phyloP scores from a whole-genome alignment of 2,113 vertebrate species.

The Psittacus erithacus region DNA sequence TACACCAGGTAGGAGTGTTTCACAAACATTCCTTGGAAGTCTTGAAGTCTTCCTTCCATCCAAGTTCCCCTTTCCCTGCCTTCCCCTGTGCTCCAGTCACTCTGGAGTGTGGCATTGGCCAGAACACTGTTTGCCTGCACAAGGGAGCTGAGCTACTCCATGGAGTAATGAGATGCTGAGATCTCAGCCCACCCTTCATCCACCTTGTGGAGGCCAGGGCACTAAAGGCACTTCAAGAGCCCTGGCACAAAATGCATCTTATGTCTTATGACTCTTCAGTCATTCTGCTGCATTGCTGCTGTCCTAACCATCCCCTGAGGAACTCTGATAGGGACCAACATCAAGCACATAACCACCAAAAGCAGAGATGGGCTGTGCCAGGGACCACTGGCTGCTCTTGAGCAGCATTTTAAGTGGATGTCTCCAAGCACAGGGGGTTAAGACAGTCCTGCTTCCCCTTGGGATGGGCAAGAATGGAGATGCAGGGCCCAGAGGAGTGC shows the following conservation, averaged over 20 bases:
- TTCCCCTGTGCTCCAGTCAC: fast-evolving
- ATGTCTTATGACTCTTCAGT: no score
- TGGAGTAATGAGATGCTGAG: background rate
- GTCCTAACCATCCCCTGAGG: fast-evolving
- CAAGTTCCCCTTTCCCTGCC: background rate
- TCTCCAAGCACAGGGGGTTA: fast-evolving
- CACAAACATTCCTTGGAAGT: fast-evolving
- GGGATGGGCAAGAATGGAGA: fast-evolving
- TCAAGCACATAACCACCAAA: no score
- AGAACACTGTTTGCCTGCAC: background rate
- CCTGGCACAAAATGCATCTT: background rate
- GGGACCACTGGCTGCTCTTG: background rate
- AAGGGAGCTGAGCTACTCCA: background rate
- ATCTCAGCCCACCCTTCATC: background rate
- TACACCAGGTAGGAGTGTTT: fast-evolving
- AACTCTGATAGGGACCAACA: background rate
- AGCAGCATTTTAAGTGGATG: background rate
- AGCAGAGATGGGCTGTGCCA: fast-evolving
- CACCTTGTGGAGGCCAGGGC: background rate
- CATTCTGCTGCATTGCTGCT: fast-evolving
- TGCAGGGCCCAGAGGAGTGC: background rate
- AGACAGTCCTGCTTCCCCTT: no score
- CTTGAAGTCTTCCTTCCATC: background rate
- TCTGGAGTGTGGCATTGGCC: background rate
- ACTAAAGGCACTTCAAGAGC: fast-evolving